A percentile compares a stretch with the other conserved stretches of the same genome.
phyloP scores from a whole-genome alignment of 2,113 vertebrate genomes.

The Nibea coibor region DNA sequence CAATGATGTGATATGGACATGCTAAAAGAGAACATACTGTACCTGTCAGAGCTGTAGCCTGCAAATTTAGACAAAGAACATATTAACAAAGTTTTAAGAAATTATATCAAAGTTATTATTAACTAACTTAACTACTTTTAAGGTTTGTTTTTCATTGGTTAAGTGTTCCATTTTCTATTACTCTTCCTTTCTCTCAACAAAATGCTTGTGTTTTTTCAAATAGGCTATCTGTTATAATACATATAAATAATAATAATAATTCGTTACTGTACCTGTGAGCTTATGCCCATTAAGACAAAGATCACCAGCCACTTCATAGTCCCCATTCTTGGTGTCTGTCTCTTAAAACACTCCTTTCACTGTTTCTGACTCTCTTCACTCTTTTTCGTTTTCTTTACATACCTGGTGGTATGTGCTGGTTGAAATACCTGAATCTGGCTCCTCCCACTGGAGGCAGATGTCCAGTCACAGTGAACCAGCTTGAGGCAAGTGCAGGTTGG shows the following conservation, averaged over 20 bases:
- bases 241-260: not conserved
- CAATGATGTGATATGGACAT: not conserved
- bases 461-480: constrained; percentile 56
- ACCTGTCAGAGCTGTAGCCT: constrained; percentile 64
- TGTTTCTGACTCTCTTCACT: constrained; percentile 36
- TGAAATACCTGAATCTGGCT: constrained; percentile 56
- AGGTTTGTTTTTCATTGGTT: not conserved
- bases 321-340: constrained; percentile 49
- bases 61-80: constrained; percentile 48
- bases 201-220: not conserved
- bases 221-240: not conserved
- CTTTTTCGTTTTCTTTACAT: constrained; percentile 45
- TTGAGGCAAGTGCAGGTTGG: constrained; percentile 33
- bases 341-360: constrained; percentile 31
- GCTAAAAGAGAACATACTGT: constrained; percentile 34
- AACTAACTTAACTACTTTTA: not conserved
- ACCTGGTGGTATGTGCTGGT: constrained; percentile 35
- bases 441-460: constrained; percentile 57
- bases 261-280: constrained; percentile 77
- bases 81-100: constrained; percentile 1
- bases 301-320: constrained; percentile 61
- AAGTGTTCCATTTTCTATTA: not conserved
- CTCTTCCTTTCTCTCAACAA: not conserved
- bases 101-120: not conserved
- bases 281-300: constrained; percentile 65